Percentiles rank a stretch among this genome's conserved stretches.
These are phyloP conservation scores for Smittia aterrima DNA, from an alignment of 2,888 invertebrate species.

Conservation along the genomic window DNA sequence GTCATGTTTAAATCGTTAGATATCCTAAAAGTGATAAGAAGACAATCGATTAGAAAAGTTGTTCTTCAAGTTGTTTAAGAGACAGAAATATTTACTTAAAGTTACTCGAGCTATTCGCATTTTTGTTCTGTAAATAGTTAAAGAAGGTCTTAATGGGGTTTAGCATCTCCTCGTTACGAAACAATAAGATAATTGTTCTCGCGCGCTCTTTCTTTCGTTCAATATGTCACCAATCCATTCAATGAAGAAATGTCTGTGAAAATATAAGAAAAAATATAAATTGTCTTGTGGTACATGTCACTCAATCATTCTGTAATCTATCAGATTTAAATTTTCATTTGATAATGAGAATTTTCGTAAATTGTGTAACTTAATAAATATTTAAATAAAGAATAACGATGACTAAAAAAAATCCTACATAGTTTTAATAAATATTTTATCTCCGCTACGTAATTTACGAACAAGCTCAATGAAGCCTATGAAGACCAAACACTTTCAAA, in stretches of 20 bases:
- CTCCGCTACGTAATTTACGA: too few species aligned
- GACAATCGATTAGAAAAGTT: neutral
- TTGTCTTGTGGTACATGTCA: too few species aligned
- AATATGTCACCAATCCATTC: too few species aligned
- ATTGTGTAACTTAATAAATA: too few species aligned
- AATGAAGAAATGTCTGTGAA: neutral
- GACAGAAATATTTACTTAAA: slow-evolving; percentile 46
- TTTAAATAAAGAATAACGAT: too few species aligned
- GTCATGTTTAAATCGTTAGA: slow-evolving; percentile 14
- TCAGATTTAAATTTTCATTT: too few species aligned
- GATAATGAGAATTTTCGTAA: too few species aligned
- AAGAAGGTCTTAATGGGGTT: slow-evolving; percentile 53
- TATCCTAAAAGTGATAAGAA: slow-evolving; percentile 10
- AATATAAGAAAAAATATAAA: neutral
- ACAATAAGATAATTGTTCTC: neutral
- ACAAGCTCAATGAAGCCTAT: too few species aligned
- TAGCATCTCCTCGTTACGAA: slow-evolving; percentile 47
- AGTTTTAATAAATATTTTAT: too few species aligned
- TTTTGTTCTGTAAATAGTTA: slow-evolving; percentile 52
- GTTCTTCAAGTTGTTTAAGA: neutral
- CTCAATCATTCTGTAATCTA: too few species aligned
- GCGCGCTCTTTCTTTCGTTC: neutral
- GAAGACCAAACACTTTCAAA: too few species aligned
- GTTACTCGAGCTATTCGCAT: slow-evolving; percentile 49
- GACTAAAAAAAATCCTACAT: too few species aligned